Percentiles rank a stretch among this genome's conserved stretches.
These are phyloP conservation scores for Dendropsophus ebraccatus DNA, from an alignment of 2,113 vertebrate species.

Conservation along the genomic window DNA sequence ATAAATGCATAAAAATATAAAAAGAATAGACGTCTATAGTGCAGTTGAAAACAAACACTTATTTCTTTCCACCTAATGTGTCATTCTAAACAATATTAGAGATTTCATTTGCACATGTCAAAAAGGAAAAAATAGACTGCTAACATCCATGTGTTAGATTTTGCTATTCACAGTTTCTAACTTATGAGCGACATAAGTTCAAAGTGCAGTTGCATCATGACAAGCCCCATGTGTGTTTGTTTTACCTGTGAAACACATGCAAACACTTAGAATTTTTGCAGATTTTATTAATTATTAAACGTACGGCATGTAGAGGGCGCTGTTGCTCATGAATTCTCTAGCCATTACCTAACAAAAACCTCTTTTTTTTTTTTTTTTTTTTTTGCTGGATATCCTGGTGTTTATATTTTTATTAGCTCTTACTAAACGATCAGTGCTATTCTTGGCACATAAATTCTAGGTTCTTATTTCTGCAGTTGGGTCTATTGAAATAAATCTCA, in stretches of 20 bases:
- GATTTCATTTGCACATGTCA: background rate
- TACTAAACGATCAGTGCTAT: conserved; percentile 63
- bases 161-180: conserved; percentile 4
- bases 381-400: conserved; percentile 63
- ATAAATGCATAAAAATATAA: background rate
- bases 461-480: conserved; percentile 64
- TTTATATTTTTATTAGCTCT: conserved; percentile 69
- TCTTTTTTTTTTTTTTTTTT: conserved; percentile 28
- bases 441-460: conserved; percentile 65
- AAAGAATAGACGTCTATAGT: background rate
- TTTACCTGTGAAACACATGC: conserved; percentile 49
- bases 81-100: background rate
- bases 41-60: background rate
- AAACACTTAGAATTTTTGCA: conserved; percentile 34
- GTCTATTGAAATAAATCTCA: conserved; percentile 65
- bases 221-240: conserved; percentile 52
- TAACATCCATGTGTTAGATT: conserved; percentile 18
- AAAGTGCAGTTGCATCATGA: conserved; percentile 26
- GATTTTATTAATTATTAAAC: conserved; percentile 56
- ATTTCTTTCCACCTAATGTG: background rate
- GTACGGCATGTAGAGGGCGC: conserved; percentile 79
- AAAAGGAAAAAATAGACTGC: background rate
- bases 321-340: conserved; percentile 76
- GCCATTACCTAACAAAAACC: conserved; percentile 63
- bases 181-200: conserved; percentile 26